Evolutionary conservation across 2,113 vertebrate genomes (phyloP).

Genomic region (Aptenodytes forsteri): DNA sequence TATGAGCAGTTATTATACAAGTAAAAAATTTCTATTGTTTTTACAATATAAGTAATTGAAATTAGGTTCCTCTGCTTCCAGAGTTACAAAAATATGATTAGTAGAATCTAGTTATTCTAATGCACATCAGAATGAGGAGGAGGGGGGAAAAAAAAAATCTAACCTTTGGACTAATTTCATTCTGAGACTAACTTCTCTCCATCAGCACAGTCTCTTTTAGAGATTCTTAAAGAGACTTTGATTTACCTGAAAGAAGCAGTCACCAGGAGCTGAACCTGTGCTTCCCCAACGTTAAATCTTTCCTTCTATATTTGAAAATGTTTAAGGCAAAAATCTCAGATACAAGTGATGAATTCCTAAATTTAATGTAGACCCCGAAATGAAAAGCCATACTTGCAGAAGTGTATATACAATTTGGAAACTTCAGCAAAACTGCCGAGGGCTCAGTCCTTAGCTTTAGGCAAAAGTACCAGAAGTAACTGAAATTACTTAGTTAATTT

Average conservation of each 20-base stretch:
- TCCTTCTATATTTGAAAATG: not conserved
- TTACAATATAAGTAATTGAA: not conserved
- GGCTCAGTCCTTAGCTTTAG: not conserved
- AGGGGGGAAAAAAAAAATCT: not conserved
- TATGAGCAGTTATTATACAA: not conserved
- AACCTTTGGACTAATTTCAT: not conserved
- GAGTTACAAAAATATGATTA: not conserved
- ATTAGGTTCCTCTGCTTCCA: not conserved
- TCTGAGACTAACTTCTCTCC: not conserved
- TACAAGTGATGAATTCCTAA: not conserved
- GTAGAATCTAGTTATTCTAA: not conserved
- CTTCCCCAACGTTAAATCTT: not conserved
- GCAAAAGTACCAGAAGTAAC: not conserved
- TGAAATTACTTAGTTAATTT: not conserved
- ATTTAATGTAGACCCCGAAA: not conserved
- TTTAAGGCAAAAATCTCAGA: not conserved
- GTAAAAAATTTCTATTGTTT: not conserved
- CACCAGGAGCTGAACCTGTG: not conserved
- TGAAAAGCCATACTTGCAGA: not conserved
- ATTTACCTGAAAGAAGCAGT: not conserved
- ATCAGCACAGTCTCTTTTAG: not conserved
- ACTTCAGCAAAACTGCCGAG: not conserved
- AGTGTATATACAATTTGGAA: not conserved
- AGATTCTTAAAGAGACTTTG: not conserved
- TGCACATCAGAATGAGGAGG: not conserved